Evolutionary conservation across 2,113 vertebrate species (phyloP), one percentile per base, ranked within the genome.

Genomic region (Microtus pennsylvanicus): DNA sequence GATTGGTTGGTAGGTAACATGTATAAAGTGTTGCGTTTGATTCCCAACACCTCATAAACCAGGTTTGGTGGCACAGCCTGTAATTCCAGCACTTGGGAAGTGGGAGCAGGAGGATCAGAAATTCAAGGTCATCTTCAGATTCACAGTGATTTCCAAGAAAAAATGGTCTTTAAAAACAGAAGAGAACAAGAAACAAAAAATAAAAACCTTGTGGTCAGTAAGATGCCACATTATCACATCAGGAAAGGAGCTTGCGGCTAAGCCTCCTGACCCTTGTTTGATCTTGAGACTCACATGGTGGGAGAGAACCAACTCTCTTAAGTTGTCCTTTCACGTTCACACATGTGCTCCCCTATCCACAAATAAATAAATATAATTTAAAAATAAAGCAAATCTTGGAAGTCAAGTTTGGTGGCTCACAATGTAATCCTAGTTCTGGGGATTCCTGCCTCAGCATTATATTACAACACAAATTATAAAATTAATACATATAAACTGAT

Each of bases 381-480:
- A 55, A 81, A 81, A 55, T 81, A 55, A 81, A n/a, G 42, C 50
- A 81, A 81, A 55, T 24, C 19, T 55, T 80, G 77, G 77, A 81
- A 80, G 47, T 9, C 47, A 80, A 55, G 50, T 81, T 81, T 81
- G 50, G 50, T 81, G 50, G 33, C 50, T 81, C 10, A 55, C 33
- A 55, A 13, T 58, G 78, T n/a, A 81, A 24, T 55, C 52, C 52
- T 80, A 33, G 77, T 33, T 58, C 78, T 58, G 55, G 50, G 52
- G 33, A 81, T n/a, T 45, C 52, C n/a, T 35, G 33, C 17, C 2
- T 21, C 52, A 9, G 78, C 19, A 92, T 45, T 77, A 28, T 75
- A 65, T 94, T 92, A 82, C 65, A 96, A 82, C 6, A 5, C 90
- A 96, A 93, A 85, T 74, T 74, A 94, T 61, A 83, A 96, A 97